phyloP scores from a whole-genome alignment of 2,797 vertebrate genomes.

The Acanthiza pusilla region DNA sequence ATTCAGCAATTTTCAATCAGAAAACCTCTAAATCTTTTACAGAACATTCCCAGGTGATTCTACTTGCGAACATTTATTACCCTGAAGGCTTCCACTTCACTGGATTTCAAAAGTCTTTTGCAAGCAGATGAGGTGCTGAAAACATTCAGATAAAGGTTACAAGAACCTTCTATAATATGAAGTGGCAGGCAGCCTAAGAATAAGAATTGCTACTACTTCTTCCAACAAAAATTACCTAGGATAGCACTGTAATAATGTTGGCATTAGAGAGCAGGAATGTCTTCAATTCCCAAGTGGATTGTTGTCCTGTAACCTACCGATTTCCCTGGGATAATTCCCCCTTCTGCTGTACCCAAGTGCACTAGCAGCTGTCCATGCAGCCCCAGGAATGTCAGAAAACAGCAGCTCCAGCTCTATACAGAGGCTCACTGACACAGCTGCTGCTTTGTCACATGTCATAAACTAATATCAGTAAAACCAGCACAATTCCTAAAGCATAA shows the following conservation, averaged over 20 bases:
- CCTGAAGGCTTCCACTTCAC: slow-evolving; percentile 6
- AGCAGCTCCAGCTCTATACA: not conserved
- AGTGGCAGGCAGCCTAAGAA: not conserved
- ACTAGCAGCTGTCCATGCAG: not conserved
- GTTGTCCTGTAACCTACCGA: not conserved
- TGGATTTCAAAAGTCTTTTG: slow-evolving; percentile 36
- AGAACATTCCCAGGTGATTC: not conserved
- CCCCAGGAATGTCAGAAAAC: not conserved
- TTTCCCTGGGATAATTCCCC: not conserved
- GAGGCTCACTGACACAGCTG: not conserved
- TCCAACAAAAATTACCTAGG: not conserved
- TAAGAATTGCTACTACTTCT: not conserved
- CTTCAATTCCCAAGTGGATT: not conserved
- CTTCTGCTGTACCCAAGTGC: not conserved
- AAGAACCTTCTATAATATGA: slow-evolving; percentile 3
- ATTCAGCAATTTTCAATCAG: slow-evolving; percentile 13
- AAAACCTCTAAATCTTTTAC: not conserved
- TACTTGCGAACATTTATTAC: not conserved
- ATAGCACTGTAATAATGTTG: not conserved
- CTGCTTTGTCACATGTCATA: not conserved
- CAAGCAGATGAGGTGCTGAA: slow-evolving; percentile 23
- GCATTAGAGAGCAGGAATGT: not conserved
- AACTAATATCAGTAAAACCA: not conserved
- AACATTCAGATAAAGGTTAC: slow-evolving; percentile 41
- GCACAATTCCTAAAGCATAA: not conserved